Evolutionary conservation across 2,113 vertebrate genomes (phyloP), one percentile per base, ranked within the genome.

Genomic region (Tupaia chinensis): DNA sequence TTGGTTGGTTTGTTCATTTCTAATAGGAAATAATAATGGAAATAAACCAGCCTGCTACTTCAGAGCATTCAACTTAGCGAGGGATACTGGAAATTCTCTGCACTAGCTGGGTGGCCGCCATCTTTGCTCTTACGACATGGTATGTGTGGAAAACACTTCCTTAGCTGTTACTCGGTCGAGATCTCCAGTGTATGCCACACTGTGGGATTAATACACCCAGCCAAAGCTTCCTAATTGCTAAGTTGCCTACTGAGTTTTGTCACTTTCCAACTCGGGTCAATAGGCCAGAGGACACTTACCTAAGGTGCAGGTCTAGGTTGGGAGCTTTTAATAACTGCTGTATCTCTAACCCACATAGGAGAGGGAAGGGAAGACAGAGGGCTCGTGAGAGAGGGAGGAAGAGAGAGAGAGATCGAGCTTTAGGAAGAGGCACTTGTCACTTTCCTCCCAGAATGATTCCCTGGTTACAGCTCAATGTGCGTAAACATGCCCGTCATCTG

Each of bases 221-320:
- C 53, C 34, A 87, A 66, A 66, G 23, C 19, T 97, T 93, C 72
- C 27, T 56, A 79, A 68, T 90, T 68, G 81, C 54, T 86, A 74
- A 74, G 81, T 90, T 88, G 12, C 61, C 81, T 91, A 13, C 80
- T 87, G 11, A 19, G 13, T 89, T 83, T 78, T 0, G 11, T 27
- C 79, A 78, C 74, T 73, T 79, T 84, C 61, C 44, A 76, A n/a
- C 15, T 72, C 92, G 32, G 56, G 56, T 53, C 81, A 92, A 77
- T 32, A 92, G 70, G 11, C 73, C 17, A 72, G n/a, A 85, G 54
- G 87, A 32, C 89, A 90, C 54, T 32, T 91, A 89, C 65, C 29
- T 77, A 78, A 73, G 7, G 73, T 68, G 7, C 9, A 70, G 53
- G 65, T 32, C 16, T 63, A 74, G 74, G 60, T 63, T 84, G 34